A percentile compares a stretch with the other conserved stretches of the same genome.
Evolutionary conservation across 2,797 vertebrate species (phyloP).

Genomic region (Acanthopagrus latus): DNA sequence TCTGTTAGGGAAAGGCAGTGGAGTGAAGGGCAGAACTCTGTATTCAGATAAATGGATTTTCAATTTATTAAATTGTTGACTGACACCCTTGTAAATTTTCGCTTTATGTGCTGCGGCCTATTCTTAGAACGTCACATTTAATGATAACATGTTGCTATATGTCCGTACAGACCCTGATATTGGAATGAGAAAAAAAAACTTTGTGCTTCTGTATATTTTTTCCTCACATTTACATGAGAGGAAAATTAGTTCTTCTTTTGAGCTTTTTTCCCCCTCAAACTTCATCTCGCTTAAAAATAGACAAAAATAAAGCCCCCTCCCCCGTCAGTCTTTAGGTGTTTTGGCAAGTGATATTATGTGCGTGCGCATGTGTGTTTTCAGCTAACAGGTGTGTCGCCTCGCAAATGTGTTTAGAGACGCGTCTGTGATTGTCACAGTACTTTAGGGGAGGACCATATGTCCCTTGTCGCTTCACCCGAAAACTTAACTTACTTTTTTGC

Average conservation of each 20-base stretch:
- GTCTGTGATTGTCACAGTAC: slow-evolving; percentile 61
- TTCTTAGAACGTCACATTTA: slow-evolving; percentile 70
- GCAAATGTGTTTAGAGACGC: slow-evolving; percentile 64
- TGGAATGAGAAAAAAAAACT: slow-evolving; percentile 40
- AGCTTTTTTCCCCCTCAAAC: slow-evolving; percentile 7
- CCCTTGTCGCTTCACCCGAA: slow-evolving; percentile 56
- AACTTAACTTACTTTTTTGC: slow-evolving; percentile 56
- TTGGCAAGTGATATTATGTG: slow-evolving; percentile 61
- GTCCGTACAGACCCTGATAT: slow-evolving; percentile 62
- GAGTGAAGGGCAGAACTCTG: slow-evolving; percentile 88
- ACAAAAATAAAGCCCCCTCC: slow-evolving; percentile 51
- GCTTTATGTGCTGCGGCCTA: slow-evolving; percentile 68
- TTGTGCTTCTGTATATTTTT: slow-evolving; percentile 52
- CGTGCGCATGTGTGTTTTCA: slow-evolving; percentile 35
- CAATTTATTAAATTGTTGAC: slow-evolving; percentile 86
- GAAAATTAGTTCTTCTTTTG: slow-evolving; percentile 36
- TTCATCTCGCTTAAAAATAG: slow-evolving; percentile 28
- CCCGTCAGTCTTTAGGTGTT: slow-evolving; percentile 62
- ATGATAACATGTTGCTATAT: slow-evolving; percentile 70
- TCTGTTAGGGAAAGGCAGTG: slow-evolving; percentile 87
- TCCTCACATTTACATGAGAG: slow-evolving; percentile 36
- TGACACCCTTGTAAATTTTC: slow-evolving; percentile 79
- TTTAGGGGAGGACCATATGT: slow-evolving; percentile 74
- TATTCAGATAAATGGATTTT: slow-evolving; percentile 87
- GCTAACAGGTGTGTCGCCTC: slow-evolving; percentile 73